These are phyloP conservation scores for Microctenopoma stevenorrisi DNA, from an alignment of 2,797 vertebrate species.

Conservation along the genomic window DNA sequence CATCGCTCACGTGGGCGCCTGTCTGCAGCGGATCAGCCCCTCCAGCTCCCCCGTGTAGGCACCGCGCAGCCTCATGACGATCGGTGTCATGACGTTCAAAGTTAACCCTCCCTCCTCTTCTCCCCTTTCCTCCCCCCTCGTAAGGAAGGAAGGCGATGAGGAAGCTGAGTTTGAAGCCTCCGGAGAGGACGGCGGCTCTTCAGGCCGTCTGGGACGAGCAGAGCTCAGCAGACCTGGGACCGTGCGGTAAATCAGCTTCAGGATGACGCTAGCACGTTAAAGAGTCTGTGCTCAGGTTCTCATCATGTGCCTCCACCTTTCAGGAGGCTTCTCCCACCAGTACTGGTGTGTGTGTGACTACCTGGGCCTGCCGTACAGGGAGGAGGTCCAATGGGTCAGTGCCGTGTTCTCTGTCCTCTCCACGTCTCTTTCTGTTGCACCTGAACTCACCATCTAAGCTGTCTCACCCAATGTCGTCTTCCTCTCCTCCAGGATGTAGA, in stretches of 20 bases:
- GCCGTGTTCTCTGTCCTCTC: neutral
- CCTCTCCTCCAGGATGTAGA: slow-evolving; percentile 89
- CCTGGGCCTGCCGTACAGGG: slow-evolving; percentile 90
- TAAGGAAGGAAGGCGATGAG: slow-evolving; percentile 89
- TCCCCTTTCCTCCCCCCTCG: slow-evolving; percentile 17
- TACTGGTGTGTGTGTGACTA: slow-evolving; percentile 94
- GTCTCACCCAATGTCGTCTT: neutral
- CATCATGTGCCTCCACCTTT: slow-evolving; percentile 4
- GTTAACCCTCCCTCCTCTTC: neutral
- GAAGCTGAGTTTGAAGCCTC: slow-evolving; percentile 89
- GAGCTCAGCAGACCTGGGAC: slow-evolving; percentile 88
- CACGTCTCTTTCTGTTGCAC: neutral
- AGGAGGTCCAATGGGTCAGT: slow-evolving; percentile 98
- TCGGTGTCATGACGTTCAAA: too few species aligned
- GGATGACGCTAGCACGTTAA: too few species aligned
- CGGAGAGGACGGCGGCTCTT: slow-evolving; percentile 86
- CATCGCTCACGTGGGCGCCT: slow-evolving; percentile 88
- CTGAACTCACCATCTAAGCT: neutral
- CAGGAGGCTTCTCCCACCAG: slow-evolving; percentile 97
- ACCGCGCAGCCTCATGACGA: neutral
- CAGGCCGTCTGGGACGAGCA: slow-evolving; percentile 91
- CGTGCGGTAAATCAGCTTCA: slow-evolving; percentile 85
- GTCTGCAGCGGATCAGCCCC: slow-evolving; percentile 89
- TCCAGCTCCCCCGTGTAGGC: slow-evolving; percentile 89
- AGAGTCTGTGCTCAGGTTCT: too few species aligned